Percentiles rank a stretch among this genome's conserved stretches.
These are phyloP conservation scores for Drosophila phalerata DNA, from an alignment of 2,888 invertebrate species.

Conservation along the genomic window DNA sequence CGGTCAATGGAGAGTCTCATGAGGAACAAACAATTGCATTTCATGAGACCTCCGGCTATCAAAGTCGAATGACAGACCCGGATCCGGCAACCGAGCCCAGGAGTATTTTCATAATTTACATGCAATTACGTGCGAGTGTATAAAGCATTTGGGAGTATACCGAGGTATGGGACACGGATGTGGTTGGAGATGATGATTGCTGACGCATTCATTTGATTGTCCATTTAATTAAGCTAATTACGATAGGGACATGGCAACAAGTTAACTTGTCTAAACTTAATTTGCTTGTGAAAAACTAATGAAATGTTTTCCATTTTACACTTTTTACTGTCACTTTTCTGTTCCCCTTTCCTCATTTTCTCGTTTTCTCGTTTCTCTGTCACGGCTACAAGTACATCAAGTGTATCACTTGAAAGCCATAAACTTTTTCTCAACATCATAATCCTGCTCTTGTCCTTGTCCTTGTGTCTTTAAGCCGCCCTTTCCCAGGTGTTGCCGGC, in stretches of 20 bases:
- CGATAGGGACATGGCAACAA: constrained; percentile 14
- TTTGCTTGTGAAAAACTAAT: constrained; percentile 16
- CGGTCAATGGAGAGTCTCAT: constrained; percentile 1
- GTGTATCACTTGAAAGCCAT: constrained; percentile 22
- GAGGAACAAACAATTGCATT: constrained; percentile 40
- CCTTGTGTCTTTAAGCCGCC: constrained; percentile 30
- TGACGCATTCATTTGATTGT: constrained; percentile 38
- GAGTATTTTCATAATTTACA: constrained; percentile 62
- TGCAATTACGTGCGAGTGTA: constrained; percentile 47
- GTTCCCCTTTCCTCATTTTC: background rate
- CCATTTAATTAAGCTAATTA: constrained; percentile 51
- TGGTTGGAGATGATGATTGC: background rate
- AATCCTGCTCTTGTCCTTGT: constrained; percentile 32
- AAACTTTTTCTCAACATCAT: constrained; percentile 30
- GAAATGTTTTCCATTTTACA: constrained; percentile 5
- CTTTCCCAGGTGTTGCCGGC: constrained; percentile 15
- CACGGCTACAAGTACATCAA: constrained; percentile 3
- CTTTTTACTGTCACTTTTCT: background rate
- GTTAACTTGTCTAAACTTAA: constrained; percentile 10
- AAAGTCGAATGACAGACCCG: constrained; percentile 24
- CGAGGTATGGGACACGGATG: background rate
- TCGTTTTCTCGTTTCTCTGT: background rate
- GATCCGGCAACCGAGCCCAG: constrained; percentile 26
- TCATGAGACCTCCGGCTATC: constrained; percentile 41
- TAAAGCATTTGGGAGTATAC: constrained; percentile 14